A percentile compares a stretch with the other conserved stretches of the same genome.
phyloP scores from a whole-genome alignment of 2,888 invertebrate species.

The Cremastobaeus sp. region DNA sequence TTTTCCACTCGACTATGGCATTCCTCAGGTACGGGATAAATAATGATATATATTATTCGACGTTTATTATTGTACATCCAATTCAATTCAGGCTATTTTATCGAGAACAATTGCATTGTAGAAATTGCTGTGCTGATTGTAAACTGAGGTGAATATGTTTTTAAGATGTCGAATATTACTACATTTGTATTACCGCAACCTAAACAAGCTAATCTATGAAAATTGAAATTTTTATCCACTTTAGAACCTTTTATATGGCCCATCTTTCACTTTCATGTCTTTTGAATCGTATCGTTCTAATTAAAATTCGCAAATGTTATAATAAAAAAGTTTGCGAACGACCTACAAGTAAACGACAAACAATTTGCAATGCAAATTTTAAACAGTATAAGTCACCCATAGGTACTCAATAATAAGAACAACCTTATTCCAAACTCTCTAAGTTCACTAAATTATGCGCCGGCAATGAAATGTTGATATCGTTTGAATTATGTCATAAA shows the following conservation, averaged over 20 bases:
- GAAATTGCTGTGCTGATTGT: constrained; percentile 24
- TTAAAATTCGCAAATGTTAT: too few species aligned
- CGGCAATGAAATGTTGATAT: constrained; percentile 10
- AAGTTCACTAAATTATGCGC: constrained; percentile 5
- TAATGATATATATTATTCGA: constrained; percentile 50
- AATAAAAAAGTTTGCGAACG: too few species aligned
- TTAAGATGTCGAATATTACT: background rate
- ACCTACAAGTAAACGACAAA: too few species aligned
- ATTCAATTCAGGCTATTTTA: constrained; percentile 40
- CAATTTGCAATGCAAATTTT: too few species aligned
- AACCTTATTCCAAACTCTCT: constrained; percentile 18
- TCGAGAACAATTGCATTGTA: constrained; percentile 29
- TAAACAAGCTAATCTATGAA: constrained; percentile 3
- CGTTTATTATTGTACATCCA: constrained; percentile 44
- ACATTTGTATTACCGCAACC: constrained; percentile 1
- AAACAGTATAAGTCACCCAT: too few species aligned
- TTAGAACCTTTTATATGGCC: constrained; percentile 1
- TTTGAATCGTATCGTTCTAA: too few species aligned
- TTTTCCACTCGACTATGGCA: constrained; percentile 13
- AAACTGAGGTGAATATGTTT: constrained; percentile 9
- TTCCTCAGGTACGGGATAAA: constrained; percentile 18
- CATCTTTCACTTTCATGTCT: too few species aligned
- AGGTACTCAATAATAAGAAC: too few species aligned
- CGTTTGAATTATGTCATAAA: constrained; percentile 11
- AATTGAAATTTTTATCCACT: constrained; percentile 9